phyloP scores from a whole-genome alignment of 2,113 vertebrate species.

The Gavialis gangeticus region DNA sequence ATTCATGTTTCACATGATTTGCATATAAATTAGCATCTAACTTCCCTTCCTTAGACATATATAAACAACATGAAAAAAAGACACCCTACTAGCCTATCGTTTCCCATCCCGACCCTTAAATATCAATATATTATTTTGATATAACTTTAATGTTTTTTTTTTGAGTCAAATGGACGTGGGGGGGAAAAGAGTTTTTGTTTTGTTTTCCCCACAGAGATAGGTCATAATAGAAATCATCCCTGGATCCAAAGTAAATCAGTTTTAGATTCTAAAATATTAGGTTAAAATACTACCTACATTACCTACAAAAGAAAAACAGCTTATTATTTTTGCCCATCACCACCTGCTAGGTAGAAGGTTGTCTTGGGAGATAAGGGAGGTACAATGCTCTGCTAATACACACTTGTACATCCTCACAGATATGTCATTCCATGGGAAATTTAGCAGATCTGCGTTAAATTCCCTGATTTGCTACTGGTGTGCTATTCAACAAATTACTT shows the following conservation, averaged over 20 bases:
- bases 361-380: neutral
- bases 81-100: neutral
- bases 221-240: neutral
- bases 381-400: neutral
- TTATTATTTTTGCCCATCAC: neutral
- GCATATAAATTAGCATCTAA: neutral
- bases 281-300: neutral
- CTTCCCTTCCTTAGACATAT: neutral
- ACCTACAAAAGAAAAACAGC: rapidly evolving
- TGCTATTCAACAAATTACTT: neutral
- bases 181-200: neutral
- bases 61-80: neutral
- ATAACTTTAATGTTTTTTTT: too few species aligned
- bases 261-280: neutral
- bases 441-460: neutral
- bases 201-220: neutral
- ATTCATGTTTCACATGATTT: neutral
- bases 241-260: neutral
- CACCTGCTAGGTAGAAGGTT: neutral
- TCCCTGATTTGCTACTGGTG: neutral
- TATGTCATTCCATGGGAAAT: neutral
- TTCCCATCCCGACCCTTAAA: too few species aligned
- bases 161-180: too few species aligned
- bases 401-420: neutral
- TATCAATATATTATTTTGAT: too few species aligned